phyloP scores from a whole-genome alignment of 1,140 invertebrate genomes.

The Trichonephila clavata region DNA sequence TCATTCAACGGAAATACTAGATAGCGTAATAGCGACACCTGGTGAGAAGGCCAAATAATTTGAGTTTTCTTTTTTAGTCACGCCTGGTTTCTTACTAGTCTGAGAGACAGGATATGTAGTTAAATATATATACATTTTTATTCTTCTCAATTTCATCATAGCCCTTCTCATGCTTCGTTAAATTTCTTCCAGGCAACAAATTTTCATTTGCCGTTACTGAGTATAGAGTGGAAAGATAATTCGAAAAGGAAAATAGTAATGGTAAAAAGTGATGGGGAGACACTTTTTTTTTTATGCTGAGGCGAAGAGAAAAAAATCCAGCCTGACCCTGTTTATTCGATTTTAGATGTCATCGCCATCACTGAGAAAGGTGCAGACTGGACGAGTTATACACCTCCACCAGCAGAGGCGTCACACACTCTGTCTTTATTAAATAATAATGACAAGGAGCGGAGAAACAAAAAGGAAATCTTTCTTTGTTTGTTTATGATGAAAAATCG shows the following conservation, averaged over 20 bases:
- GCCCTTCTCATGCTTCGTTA: slow-evolving; percentile 39
- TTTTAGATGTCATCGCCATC: slow-evolving; percentile 55
- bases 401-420: background rate
- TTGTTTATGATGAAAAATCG: slow-evolving; percentile 72
- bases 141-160: slow-evolving; percentile 21
- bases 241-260: slow-evolving; percentile 24
- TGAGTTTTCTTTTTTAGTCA: slow-evolving; percentile 6
- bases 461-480: slow-evolving; percentile 6
- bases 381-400: slow-evolving; percentile 22
- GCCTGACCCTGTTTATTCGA: slow-evolving; percentile 53
- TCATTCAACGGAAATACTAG: background rate
- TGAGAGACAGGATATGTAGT: slow-evolving; percentile 36
- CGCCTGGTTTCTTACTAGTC: slow-evolving; percentile 10
- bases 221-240: background rate
- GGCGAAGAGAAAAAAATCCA: background rate
- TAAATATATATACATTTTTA: background rate
- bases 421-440: slow-evolving; percentile 71
- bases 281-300: background rate
- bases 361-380: slow-evolving; percentile 36
- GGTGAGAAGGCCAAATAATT: slow-evolving; percentile 10
- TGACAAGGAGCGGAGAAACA: slow-evolving; percentile 35
- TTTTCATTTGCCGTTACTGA: slow-evolving; percentile 48
- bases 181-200: slow-evolving; percentile 26
- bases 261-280: background rate
- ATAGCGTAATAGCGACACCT: slow-evolving; percentile 17